Percentiles rank a stretch among this genome's conserved stretches.
Evolutionary conservation across 2,888 invertebrate species (phyloP).

Genomic region (Dasypogon diadema): DNA sequence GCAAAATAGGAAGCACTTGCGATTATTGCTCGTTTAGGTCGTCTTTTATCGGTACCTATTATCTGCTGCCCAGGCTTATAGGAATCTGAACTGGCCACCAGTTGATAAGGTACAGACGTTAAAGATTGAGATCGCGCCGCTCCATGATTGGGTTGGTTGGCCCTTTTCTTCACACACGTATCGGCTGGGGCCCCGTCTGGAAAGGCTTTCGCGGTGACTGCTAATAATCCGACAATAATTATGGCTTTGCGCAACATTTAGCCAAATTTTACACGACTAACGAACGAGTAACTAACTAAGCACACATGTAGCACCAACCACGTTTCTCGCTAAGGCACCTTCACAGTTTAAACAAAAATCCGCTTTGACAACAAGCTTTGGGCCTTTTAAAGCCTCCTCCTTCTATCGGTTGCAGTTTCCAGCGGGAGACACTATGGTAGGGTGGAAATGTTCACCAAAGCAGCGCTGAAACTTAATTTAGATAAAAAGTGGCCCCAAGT

Average conservation of each 20-base stretch:
- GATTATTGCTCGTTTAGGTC: not conserved
- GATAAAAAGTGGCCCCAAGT: conserved; percentile 11
- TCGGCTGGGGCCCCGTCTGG: conserved; percentile 88
- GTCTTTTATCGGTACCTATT: conserved; percentile 72
- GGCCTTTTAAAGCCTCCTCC: conserved; percentile 44
- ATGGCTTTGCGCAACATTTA: conserved; percentile 50
- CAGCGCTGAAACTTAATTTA: conserved; percentile 2
- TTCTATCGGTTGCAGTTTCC: not conserved
- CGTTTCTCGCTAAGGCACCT: not conserved
- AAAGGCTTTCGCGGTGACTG: conserved; percentile 70
- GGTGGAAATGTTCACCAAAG: conserved; percentile 16
- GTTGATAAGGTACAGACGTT: conserved; percentile 76
- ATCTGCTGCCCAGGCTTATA: conserved; percentile 79
- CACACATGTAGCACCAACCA: conserved; percentile 13
- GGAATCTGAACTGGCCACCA: conserved; percentile 74
- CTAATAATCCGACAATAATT: conserved; percentile 65
- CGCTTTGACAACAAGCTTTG: conserved; percentile 3
- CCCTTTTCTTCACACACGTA: conserved; percentile 81
- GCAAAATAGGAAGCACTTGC: conserved; percentile 9
- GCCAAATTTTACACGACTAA: not conserved
- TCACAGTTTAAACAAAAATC: conserved; percentile 30
- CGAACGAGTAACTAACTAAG: not conserved
- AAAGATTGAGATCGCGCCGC: conserved; percentile 77
- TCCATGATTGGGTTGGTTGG: conserved; percentile 82
- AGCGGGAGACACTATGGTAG: conserved; percentile 3